Evolutionary conservation across 2,888 invertebrate species (phyloP).

Genomic region (Drosophila maculinotata): DNA sequence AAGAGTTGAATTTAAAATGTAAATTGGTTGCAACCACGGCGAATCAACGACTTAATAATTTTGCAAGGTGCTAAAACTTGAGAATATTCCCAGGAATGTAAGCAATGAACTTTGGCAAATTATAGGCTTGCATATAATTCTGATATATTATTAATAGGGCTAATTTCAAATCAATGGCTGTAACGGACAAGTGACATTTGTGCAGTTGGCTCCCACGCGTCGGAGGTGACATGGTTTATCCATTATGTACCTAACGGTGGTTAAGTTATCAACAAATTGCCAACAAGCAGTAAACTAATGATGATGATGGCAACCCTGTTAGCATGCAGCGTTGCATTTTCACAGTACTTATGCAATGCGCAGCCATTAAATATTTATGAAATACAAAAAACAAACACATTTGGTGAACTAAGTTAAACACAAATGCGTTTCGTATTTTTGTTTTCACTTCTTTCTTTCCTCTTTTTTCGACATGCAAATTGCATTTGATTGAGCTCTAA

Average conservation of each 20-base stretch:
- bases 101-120: slow-evolving; percentile 8
- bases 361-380: slow-evolving; percentile 72
- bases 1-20: slow-evolving; percentile 35
- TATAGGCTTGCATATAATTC: slow-evolving; percentile 2
- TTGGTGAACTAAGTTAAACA: slow-evolving; percentile 18
- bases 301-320: slow-evolving; percentile 29
- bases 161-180: slow-evolving; percentile 17
- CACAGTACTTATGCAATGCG: slow-evolving; percentile 51
- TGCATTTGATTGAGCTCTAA: slow-evolving; percentile 81
- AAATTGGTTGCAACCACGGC: slow-evolving; percentile 45
- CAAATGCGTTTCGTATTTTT: slow-evolving; percentile 32
- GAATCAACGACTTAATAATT: slow-evolving; percentile 2
- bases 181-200: no score
- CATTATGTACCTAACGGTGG: no score
- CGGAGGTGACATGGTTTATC: no score
- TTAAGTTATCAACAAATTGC: neutral
- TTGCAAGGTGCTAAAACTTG: slow-evolving; percentile 31
- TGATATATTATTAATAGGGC: slow-evolving; percentile 6
- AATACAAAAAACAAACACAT: slow-evolving; percentile 30
- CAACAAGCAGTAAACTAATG: neutral
- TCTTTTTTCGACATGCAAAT: slow-evolving; percentile 49
- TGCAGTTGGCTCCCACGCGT: no score
- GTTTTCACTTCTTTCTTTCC: slow-evolving; percentile 15
- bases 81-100: slow-evolving; percentile 50
- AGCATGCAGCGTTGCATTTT: slow-evolving; percentile 40